These are phyloP conservation scores for Gandaritis pyraliata DNA, from an alignment of 2,888 invertebrate genomes.

Conservation along the genomic window DNA sequence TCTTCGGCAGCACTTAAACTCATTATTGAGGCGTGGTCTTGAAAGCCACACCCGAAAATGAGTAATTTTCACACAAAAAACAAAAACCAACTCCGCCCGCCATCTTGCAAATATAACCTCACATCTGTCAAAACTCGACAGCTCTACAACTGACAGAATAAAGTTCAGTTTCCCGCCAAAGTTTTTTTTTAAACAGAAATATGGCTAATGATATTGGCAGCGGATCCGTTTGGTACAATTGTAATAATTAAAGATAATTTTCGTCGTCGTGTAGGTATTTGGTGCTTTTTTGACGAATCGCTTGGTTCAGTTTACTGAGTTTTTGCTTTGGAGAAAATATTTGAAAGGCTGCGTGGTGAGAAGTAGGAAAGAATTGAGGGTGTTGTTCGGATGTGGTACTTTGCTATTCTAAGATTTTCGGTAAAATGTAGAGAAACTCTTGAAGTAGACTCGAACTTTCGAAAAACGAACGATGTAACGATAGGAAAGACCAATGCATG, in stretches of 20 bases:
- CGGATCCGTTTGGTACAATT: constrained; percentile 38
- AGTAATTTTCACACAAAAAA: constrained; percentile 43
- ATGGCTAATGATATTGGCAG: constrained; percentile 9
- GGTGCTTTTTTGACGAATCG: constrained; percentile 53
- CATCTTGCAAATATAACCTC: constrained; percentile 33
- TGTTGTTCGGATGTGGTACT: constrained; percentile 23
- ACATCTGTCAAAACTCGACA: constrained; percentile 32
- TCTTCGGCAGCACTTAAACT: constrained; percentile 3
- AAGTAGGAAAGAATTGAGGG: constrained; percentile 24
- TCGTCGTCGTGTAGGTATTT: constrained; percentile 54
- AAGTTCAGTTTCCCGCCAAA: constrained; percentile 29
- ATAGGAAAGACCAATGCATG: too few relatives aligned
- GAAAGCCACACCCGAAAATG: constrained; percentile 38
- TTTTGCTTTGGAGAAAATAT: constrained; percentile 49
- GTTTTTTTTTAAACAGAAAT: constrained; percentile 24
- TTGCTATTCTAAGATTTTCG: not conserved
- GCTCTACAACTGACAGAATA: constrained; percentile 35
- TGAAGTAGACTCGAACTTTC: too few relatives aligned
- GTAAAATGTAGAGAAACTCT: too few relatives aligned
- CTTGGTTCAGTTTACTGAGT: constrained; percentile 46
- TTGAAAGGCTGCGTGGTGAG: constrained; percentile 31
- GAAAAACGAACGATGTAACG: too few relatives aligned
- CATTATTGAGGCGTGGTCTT: constrained; percentile 38
- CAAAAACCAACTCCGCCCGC: constrained; percentile 34
- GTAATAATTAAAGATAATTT: constrained; percentile 62